Evolutionary conservation across 2,888 invertebrate genomes (phyloP).

Genomic region (Chouioia cunea): DNA sequence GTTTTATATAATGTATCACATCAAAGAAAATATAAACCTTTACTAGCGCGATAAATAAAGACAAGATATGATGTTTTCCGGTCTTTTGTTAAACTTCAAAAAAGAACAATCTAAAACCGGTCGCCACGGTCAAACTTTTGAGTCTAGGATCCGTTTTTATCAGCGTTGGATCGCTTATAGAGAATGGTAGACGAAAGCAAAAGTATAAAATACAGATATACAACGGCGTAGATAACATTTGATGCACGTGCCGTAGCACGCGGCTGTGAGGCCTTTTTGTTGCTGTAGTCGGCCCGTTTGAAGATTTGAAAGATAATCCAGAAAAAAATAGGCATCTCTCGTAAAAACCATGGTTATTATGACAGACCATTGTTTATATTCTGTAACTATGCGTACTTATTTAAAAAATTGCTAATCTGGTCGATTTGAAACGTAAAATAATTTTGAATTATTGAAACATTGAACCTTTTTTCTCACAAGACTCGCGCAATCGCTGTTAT

Average conservation of each 20-base stretch:
- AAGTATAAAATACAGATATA: slow-evolving; percentile 53
- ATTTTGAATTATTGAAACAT: too few relatives aligned
- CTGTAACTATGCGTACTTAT: too few relatives aligned
- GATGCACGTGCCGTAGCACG: slow-evolving; percentile 45
- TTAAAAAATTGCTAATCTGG: too few relatives aligned
- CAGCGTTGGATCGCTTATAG: slow-evolving; percentile 56
- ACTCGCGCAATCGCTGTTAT: too few relatives aligned
- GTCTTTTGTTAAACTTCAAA: slow-evolving; percentile 12
- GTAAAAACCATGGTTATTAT: not conserved
- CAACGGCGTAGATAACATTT: slow-evolving; percentile 51
- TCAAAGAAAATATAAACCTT: too few relatives aligned
- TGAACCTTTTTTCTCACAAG: too few relatives aligned
- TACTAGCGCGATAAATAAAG: too few relatives aligned
- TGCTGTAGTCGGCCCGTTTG: slow-evolving; percentile 41
- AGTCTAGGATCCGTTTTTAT: slow-evolving; percentile 51
- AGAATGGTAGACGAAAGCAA: slow-evolving; percentile 40
- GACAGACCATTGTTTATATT: slow-evolving; percentile 3
- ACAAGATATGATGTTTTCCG: slow-evolving; percentile 20
- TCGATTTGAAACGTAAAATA: too few relatives aligned
- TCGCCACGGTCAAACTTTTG: slow-evolving; percentile 46
- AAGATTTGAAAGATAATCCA: slow-evolving; percentile 34
- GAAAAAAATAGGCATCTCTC: slow-evolving; percentile 10
- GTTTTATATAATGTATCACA: too few relatives aligned
- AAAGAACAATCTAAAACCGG: slow-evolving; percentile 28
- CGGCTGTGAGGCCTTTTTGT: not conserved